These are phyloP conservation scores for Leuciscus idus DNA, from an alignment of 2,113 vertebrate species.

Conservation along the genomic window DNA sequence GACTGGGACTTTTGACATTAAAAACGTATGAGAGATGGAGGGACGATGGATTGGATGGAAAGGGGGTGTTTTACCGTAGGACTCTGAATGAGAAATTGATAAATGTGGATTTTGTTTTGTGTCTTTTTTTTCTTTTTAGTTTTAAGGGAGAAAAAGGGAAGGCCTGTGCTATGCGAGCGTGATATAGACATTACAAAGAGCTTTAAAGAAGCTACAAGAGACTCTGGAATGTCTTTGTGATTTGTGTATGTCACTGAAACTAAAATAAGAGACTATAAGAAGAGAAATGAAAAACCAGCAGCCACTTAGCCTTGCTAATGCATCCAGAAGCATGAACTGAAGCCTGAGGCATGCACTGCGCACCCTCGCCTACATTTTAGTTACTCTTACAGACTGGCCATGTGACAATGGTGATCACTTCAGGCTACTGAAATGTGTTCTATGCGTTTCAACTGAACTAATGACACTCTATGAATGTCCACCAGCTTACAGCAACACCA, in stretches of 20 bases:
- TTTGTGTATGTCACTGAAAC: constrained; percentile 30
- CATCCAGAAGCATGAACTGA: constrained; percentile 33
- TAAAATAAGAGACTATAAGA: not conserved
- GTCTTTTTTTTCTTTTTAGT: not conserved
- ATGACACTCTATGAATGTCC: constrained; percentile 46
- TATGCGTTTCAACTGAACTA: constrained; percentile 10
- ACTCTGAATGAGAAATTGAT: not conserved
- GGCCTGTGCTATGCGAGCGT: constrained; percentile 9
- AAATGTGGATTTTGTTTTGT: not conserved
- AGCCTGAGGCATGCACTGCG: constrained; percentile 9
- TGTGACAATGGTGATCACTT: constrained; percentile 33
- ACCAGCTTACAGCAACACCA: not conserved
- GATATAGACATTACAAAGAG: not conserved
- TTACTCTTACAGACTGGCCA: not conserved
- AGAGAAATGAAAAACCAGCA: constrained; percentile 49
- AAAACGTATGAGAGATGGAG: not conserved
- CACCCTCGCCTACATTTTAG: not conserved
- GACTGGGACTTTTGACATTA: constrained; percentile 95
- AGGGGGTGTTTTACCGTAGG: not conserved
- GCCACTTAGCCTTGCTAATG: constrained; percentile 36
- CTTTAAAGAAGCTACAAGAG: not conserved
- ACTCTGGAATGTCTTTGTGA: not conserved
- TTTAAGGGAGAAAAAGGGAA: not conserved
- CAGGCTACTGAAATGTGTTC: constrained; percentile 7
- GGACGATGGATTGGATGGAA: not conserved